These are phyloP conservation scores for Florisuga fusca DNA, from an alignment of 2,797 vertebrate species.

Conservation along the genomic window DNA sequence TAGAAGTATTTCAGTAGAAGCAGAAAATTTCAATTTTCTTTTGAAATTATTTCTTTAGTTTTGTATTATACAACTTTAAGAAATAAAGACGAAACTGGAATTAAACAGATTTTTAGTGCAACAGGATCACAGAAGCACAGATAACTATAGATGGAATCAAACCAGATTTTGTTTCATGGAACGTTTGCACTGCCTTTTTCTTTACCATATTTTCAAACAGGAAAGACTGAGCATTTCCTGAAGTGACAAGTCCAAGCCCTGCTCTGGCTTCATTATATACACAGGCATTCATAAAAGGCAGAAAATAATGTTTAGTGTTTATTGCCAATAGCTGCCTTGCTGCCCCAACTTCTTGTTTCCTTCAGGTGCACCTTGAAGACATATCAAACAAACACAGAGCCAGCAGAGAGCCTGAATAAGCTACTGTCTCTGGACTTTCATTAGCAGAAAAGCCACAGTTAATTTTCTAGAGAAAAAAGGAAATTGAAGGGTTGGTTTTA, in stretches of 20 bases:
- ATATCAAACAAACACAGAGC: constrained; percentile 19
- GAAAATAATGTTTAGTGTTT: background rate
- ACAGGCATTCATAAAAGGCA: background rate
- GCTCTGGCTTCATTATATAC: background rate
- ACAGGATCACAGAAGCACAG: background rate
- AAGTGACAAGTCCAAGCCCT: background rate
- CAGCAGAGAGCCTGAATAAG: constrained; percentile 31
- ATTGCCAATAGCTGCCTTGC: background rate
- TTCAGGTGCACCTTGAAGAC: constrained; percentile 53
- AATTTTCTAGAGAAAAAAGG: constrained; percentile 63
- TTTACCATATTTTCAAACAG: background rate
- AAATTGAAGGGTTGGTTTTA: constrained; percentile 40
- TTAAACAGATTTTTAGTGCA: background rate
- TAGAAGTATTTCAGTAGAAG: background rate
- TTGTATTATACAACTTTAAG: background rate
- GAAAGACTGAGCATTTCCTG: background rate
- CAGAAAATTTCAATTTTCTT: background rate
- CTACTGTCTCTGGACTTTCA: constrained; percentile 54
- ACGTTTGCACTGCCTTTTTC: background rate
- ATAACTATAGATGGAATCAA: background rate
- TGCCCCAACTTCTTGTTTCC: constrained; percentile 32
- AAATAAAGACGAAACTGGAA: background rate
- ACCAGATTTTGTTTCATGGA: background rate
- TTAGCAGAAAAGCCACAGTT: constrained; percentile 68
- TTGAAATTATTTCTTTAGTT: background rate